These are phyloP conservation scores for Volucella zonaria DNA, from an alignment of 2,888 invertebrate species.

Conservation along the genomic window DNA sequence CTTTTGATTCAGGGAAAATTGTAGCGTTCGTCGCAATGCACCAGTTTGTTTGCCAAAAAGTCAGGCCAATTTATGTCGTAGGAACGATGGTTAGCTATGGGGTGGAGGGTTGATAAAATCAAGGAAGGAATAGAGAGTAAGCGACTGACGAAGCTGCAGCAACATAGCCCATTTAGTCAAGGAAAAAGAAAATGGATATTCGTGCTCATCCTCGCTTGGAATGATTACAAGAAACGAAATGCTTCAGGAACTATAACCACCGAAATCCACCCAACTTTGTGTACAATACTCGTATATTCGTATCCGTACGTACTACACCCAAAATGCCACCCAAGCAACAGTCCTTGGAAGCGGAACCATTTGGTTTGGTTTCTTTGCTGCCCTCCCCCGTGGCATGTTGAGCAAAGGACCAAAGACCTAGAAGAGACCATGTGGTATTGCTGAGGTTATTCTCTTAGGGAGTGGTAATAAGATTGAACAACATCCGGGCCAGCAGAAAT, in stretches of 20 bases:
- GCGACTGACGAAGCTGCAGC: conserved; percentile 31
- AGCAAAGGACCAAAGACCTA: conserved; percentile 36
- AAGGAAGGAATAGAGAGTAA: conserved; percentile 27
- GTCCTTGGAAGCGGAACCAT: too few species aligned
- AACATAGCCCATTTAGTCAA: conserved; percentile 65
- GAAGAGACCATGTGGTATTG: conserved; percentile 69
- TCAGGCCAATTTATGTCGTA: conserved; percentile 39
- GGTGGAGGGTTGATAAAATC: neutral
- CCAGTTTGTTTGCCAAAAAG: conserved; percentile 74
- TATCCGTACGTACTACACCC: neutral
- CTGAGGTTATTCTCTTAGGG: conserved; percentile 56
- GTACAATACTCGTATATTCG: too few species aligned
- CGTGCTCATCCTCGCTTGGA: conserved; percentile 69
- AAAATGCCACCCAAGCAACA: neutral
- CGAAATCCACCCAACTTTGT: neutral
- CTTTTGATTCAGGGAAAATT: conserved; percentile 70
- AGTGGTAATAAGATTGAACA: conserved; percentile 74
- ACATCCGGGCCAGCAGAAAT: conserved; percentile 71
- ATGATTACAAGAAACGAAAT: conserved; percentile 72
- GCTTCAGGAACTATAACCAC: conserved; percentile 68
- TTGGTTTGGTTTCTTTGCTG: neutral
- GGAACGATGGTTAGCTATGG: neutral
- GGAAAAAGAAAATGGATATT: conserved; percentile 55
- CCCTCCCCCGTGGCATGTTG: neutral
- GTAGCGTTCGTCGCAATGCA: conserved; percentile 74